Evolutionary conservation across 1,140 invertebrate genomes (phyloP).

Genomic region (Heliconius hermathena): DNA sequence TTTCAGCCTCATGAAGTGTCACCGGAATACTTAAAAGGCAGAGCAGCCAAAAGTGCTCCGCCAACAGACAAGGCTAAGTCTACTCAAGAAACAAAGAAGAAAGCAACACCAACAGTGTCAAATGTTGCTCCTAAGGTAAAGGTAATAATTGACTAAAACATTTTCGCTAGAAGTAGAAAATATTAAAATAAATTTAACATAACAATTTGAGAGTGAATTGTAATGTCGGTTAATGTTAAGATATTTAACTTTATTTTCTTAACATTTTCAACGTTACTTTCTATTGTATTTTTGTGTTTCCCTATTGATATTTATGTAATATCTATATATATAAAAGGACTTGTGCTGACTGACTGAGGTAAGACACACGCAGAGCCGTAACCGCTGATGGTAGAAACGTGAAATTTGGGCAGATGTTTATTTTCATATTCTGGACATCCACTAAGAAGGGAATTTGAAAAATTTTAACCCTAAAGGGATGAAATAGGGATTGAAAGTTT

Average conservation of each 20-base stretch:
- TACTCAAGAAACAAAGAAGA: slow-evolving; percentile 69
- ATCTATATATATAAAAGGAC: no score
- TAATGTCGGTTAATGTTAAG: no score
- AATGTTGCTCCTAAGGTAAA: slow-evolving; percentile 41
- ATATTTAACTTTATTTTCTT: slow-evolving; percentile 8
- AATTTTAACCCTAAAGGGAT: no score
- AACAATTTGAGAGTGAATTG: no score
- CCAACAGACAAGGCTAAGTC: slow-evolving; percentile 57
- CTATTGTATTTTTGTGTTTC: no score
- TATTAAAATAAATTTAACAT: neutral
- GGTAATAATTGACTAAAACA: neutral
- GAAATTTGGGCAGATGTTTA: no score
- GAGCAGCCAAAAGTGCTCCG: slow-evolving; percentile 67
- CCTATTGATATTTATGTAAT: neutral
- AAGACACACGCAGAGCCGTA: no score
- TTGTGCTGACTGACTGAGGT: no score
- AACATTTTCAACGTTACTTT: neutral
- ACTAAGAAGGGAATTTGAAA: no score
- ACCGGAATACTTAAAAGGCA: slow-evolving; percentile 76
- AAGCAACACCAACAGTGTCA: slow-evolving; percentile 43
- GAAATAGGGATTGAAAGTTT: no score
- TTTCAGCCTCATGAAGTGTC: slow-evolving; percentile 76
- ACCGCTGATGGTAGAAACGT: no score
- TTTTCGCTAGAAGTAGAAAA: neutral
- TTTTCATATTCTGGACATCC: no score